Evolutionary conservation across 2,888 invertebrate species (phyloP).

Genomic region (Chrysomela aeneicollis): DNA sequence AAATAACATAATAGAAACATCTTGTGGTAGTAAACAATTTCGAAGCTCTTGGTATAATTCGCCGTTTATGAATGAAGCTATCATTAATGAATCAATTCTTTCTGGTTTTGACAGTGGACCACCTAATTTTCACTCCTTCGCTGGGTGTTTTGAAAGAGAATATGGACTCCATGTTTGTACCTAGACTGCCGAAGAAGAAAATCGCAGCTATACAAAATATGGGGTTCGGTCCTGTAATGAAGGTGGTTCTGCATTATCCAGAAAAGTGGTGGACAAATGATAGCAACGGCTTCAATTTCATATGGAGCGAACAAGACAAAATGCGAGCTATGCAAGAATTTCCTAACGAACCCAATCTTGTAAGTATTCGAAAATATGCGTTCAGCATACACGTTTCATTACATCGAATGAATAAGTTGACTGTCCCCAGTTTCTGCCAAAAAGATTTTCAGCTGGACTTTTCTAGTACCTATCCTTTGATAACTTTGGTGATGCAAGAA

Average conservation of each 20-base stretch:
- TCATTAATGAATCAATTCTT: no score
- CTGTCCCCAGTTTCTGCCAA: no score
- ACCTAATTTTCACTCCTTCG: conserved; percentile 68
- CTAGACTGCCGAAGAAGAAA: conserved; percentile 39
- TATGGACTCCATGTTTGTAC: conserved; percentile 39
- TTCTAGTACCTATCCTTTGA: no score
- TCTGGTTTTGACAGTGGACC: conserved; percentile 61
- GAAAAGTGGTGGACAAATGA: conserved; percentile 40
- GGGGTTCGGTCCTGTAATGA: conserved; percentile 44
- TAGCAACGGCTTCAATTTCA: conserved; percentile 33
- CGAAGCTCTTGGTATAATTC: no score
- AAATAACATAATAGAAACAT: no score
- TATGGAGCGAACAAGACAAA: conserved; percentile 43
- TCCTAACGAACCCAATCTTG: conserved; percentile 35
- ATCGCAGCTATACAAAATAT: conserved; percentile 40
- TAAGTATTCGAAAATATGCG: not conserved
- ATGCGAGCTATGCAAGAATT: conserved; percentile 45
- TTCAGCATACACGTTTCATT: no score
- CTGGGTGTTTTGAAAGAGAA: conserved; percentile 45
- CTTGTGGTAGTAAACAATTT: no score
- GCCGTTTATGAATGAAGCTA: no score
- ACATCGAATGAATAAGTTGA: no score
- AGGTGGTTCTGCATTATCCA: conserved; percentile 40
- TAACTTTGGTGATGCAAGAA: no score
- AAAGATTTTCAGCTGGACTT: no score